These are phyloP conservation scores for Cavia aperea DNA, from an alignment of 2,113 vertebrate species.

Conservation along the genomic window DNA sequence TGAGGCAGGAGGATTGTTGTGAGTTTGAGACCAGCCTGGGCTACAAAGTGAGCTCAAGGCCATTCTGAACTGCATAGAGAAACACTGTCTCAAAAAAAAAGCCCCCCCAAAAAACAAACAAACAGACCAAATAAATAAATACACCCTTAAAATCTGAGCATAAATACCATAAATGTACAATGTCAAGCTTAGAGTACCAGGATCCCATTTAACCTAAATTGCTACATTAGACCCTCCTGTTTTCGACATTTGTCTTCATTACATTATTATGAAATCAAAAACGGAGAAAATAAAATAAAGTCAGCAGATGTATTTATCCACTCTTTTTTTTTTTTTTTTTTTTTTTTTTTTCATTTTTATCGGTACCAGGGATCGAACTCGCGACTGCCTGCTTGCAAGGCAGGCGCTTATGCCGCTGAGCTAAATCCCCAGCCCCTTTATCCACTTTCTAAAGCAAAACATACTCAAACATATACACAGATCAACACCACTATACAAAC, in stretches of 20 bases:
- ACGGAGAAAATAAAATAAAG: neutral
- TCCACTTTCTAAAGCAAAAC: neutral
- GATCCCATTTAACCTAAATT: neutral
- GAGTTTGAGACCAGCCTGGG: no score
- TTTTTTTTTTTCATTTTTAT: no score
- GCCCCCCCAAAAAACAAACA: neutral
- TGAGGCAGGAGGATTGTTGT: no score
- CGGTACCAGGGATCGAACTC: no score
- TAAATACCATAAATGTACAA: neutral
- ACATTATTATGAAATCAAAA: neutral
- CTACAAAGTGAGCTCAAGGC: no score
- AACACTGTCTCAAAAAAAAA: no score
- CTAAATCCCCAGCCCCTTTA: neutral
- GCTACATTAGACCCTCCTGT: neutral
- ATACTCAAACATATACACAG: neutral
- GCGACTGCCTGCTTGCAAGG: no score
- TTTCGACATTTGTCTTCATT: neutral
- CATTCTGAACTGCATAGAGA: no score
- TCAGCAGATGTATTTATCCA: neutral
- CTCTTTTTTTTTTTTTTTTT: no score
- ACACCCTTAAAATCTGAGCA: neutral
- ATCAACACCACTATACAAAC: neutral
- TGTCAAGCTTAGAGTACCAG: neutral
- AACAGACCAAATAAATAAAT: neutral
- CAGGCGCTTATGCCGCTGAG: no score